Percentiles rank a stretch among this genome's conserved stretches.
Conservation (phyloP, 2,797 vertebrate species). For the Picus viridis region DNA sequence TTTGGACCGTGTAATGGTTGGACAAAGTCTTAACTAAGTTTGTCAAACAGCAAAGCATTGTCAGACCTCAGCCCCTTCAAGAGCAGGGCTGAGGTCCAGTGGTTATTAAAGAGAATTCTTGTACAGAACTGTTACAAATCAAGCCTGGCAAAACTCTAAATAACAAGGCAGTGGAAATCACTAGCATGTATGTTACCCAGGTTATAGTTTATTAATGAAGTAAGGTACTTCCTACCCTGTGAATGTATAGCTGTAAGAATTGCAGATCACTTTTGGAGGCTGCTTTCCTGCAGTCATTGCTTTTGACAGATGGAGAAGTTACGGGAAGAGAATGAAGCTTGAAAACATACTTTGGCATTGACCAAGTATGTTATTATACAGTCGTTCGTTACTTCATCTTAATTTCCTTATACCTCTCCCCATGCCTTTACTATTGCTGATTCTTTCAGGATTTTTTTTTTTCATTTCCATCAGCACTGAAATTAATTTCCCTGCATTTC, state of each 20-base stretch:
- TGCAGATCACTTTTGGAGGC: background rate
- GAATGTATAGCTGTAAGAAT: rapidly evolving
- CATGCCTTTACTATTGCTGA: background rate
- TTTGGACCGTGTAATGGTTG: background rate
- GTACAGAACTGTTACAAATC: background rate
- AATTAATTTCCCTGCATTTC: background rate
- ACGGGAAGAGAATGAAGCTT: background rate
- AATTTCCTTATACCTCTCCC: background rate
- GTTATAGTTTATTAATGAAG: background rate
- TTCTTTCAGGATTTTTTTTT: background rate
- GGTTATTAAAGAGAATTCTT: background rate
- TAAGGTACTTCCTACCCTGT: background rate
- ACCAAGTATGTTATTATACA: background rate
- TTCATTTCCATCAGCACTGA: background rate
- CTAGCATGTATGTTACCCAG: rapidly evolving
- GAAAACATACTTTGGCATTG: background rate
- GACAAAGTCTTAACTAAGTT: background rate
- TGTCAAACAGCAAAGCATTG: background rate
- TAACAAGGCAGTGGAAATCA: background rate
- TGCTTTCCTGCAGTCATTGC: background rate
- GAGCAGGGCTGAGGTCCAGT: background rate
- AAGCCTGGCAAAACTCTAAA: background rate
- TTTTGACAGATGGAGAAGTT: background rate
- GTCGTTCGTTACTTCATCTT: background rate
- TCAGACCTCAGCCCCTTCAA: background rate